phyloP scores from a whole-genome alignment of 2,888 invertebrate genomes.

The Lasioglossum oenotherae region DNA sequence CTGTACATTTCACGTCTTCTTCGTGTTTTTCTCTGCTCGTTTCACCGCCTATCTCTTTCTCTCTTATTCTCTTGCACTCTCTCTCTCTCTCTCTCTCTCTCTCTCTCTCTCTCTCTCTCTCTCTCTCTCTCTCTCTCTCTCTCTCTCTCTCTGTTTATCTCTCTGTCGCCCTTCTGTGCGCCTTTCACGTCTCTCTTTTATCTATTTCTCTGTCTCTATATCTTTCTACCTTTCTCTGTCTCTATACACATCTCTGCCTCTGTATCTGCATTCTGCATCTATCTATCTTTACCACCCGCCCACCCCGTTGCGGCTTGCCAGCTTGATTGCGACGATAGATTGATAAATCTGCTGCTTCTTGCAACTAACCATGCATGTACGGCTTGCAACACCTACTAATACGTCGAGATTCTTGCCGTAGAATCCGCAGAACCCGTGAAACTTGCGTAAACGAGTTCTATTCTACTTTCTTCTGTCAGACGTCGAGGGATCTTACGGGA shows the following conservation, averaged over 20 bases:
- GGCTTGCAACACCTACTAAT: conserved; percentile 51
- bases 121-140: conserved; percentile 18
- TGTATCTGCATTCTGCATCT: conserved; percentile 20
- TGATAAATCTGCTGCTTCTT: conserved; percentile 8
- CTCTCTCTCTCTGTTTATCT: conserved; percentile 13
- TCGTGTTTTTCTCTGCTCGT: conserved; percentile 42
- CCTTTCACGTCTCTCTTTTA: conserved; percentile 32
- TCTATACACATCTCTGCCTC: conserved; percentile 18
- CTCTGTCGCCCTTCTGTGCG: conserved; percentile 16
- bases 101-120: conserved; percentile 22
- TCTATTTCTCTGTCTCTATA: conserved; percentile 22
- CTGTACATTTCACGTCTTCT: conserved; percentile 52
- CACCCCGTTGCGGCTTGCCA: conserved; percentile 20
- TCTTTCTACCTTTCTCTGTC: conserved; percentile 27
- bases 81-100: conserved; percentile 20
- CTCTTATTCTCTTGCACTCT: conserved; percentile 14
- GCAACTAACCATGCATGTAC: conserved; percentile 49
- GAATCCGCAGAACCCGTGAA: not conserved
- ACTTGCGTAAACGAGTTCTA: not conserved
- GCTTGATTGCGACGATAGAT: conserved; percentile 23
- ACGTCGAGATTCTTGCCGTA: not conserved
- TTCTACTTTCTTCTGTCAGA: not conserved
- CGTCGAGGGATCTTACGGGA: not conserved
- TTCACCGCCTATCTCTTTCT: conserved; percentile 17
- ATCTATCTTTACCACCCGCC: conserved; percentile 12